Evolutionary conservation across 2,113 vertebrate species (phyloP).

Genomic region (Podiceps cristatus): DNA sequence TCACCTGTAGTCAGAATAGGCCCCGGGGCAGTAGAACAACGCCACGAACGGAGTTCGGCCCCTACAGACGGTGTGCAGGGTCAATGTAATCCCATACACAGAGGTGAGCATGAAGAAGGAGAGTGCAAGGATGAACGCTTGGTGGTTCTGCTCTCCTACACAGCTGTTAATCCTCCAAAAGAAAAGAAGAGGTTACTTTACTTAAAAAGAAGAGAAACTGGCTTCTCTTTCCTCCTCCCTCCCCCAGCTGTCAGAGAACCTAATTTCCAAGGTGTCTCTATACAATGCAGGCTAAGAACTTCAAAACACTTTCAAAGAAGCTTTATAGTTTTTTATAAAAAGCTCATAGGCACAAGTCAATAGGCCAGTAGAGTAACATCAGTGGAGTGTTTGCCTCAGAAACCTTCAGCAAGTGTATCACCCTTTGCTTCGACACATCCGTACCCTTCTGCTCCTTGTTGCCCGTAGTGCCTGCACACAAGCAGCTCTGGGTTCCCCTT

Average conservation of each 20-base stretch:
- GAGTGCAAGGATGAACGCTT: constrained; percentile 91
- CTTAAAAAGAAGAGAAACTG: background rate
- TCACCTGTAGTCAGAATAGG: constrained; percentile 93
- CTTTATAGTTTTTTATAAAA: background rate
- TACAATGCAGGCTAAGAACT: background rate
- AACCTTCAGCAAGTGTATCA: background rate
- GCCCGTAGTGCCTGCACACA: background rate
- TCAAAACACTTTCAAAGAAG: background rate
- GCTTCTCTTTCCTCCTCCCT: background rate
- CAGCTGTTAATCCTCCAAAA: constrained; percentile 96
- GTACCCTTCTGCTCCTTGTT: background rate
- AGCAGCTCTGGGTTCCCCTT: background rate
- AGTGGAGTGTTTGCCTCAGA: background rate
- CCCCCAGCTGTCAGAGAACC: background rate
- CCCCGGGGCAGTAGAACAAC: constrained; percentile 93
- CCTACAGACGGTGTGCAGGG: constrained; percentile 87
- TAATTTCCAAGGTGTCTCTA: background rate
- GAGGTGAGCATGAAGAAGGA: constrained; percentile 91
- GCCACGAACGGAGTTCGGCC: constrained; percentile 80
- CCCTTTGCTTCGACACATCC: background rate
- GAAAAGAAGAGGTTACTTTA: constrained; percentile 23
- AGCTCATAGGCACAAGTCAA: background rate
- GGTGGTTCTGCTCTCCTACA: constrained; percentile 94
- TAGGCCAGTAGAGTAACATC: rapidly evolving
- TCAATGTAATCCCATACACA: constrained; percentile 89